Evolutionary conservation across 1,140 invertebrate genomes (phyloP), one percentile per base, ranked within the genome.

Genomic region (Coenobita brevimanus): DNA sequence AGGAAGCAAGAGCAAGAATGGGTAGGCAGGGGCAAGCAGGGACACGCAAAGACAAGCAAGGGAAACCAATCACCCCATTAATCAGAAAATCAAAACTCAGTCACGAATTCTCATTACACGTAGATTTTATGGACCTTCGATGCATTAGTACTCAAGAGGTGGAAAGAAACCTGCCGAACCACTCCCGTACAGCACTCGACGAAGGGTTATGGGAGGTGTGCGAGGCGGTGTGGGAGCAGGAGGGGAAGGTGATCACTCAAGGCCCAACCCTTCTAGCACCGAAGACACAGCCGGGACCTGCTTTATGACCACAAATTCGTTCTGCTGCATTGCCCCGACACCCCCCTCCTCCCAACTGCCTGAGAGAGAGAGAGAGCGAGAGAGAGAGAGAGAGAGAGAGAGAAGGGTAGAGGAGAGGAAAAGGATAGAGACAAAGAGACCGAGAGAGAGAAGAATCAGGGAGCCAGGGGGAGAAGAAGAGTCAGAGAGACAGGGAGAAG

Each of bases 291-390:
- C 41, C 36, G 85, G 60, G 85, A 81, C 64, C 76, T 87, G 85
- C 80, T 87, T 87, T 87, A 87, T 73, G 85, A 60, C 78, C 78
- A 54, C 75, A 80, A 80, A 87, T 87, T 87, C 85, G 85, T 87
- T 80, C 64, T 67, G 85, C 76, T 87, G 85, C 85, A 87, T 80
- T 73, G 76, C 13, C 76, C 76, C 41, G 71, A 80, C 85, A 69
- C 73, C 76, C 76, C 67, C 21, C 38, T 10, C 54, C 13, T 13
- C 60, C 41, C 41, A 64, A 62, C 27, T 64, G 30, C 76, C 50
- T 54, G n/a, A 24, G 62, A 43, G 41, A 24, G 81, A 69, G 81
- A 69, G 64, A 46, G 24, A 71, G 81, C 50, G 62, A 46, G 81
- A 69, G 67, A 50, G 81, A 73, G 81, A 46, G 81, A 71, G 41